Base-by-base conservation (phyloP, 2,797 vertebrate genomes). In the Lepilemur ruficaudatus region DNA sequence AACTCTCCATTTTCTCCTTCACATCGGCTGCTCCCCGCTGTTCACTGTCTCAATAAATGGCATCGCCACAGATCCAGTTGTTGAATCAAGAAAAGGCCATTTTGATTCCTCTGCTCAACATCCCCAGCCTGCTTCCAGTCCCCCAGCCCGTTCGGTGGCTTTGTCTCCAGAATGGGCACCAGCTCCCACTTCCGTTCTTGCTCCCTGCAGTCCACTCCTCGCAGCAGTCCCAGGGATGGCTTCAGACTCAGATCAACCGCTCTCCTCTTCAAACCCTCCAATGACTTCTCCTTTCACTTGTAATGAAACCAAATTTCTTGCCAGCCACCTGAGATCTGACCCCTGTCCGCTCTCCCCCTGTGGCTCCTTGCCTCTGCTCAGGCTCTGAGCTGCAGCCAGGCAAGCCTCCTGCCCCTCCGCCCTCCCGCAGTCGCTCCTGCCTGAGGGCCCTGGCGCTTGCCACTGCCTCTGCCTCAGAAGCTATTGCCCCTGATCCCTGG, bases 1-100 rank as follows among this genome's bases (percentile, higher is more conserved):
- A 95, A 90, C 67, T 92, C 84, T 70, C 63, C 50, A 20, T 52
- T 89, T 89, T 73, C 70, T 81, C 79, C 50, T 84, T 67, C 46
- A 91, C n/a, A 8, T 20, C 1, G 0, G 52, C 41, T 38, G 46
- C 22, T 32, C 23, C 63, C 14, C 2, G 30, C 23, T 73, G 55
- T 85, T 79, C 41, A 59, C 32, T 41, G 50, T 76, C 41, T 80
- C 35, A 79, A 7, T 50, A 83, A 82, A 72, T 57, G 46, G 52
- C n/a, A 48, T 12, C 6, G n/a, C 23, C 2, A 43, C 28, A 89
- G 69, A 80, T 57, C 46, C n/a, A 72, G 13, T 28, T 35, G 11
- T 65, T 52, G 20, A 70, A 20, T 81, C 9, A 46, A 78, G 46
- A 75, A 79, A 48, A 46, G 38, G 28, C 63, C 14, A 38, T 86